phyloP scores from a whole-genome alignment of 2,797 vertebrate genomes.

The Linurgus olivaceus region DNA sequence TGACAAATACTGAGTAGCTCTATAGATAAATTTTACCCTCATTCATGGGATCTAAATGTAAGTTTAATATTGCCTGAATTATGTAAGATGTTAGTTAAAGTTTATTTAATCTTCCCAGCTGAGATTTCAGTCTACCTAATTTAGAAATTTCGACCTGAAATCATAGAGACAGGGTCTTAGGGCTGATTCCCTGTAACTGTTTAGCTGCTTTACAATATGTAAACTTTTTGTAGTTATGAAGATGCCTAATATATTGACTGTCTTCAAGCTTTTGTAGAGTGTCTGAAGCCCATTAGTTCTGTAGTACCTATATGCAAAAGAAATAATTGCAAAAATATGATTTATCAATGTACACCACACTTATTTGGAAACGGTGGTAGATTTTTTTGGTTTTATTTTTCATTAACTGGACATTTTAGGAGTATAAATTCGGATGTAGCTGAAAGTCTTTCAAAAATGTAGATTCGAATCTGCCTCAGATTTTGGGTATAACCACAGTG shows the following conservation, averaged over 20 bases:
- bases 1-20: not conserved
- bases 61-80: not conserved
- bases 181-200: not conserved
- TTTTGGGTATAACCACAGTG: not conserved
- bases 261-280: not conserved
- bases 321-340: not conserved
- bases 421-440: constrained; percentile 26
- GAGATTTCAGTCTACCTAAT: not conserved
- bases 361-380: not conserved
- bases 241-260: not conserved
- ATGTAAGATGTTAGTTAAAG: not conserved
- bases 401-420: not conserved
- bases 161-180: not conserved
- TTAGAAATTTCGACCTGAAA: not conserved
- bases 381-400: not conserved
- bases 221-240: not conserved
- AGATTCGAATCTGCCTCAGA: constrained; percentile 24
- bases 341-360: not conserved
- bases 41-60: not conserved
- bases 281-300: not conserved
- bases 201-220: not conserved
- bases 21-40: not conserved
- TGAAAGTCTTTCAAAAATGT: constrained; percentile 58
- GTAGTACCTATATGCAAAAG: not conserved
- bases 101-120: not conserved